phyloP scores from a whole-genome alignment of 2,888 invertebrate genomes.

The Synanthedon andrenaeformis region DNA sequence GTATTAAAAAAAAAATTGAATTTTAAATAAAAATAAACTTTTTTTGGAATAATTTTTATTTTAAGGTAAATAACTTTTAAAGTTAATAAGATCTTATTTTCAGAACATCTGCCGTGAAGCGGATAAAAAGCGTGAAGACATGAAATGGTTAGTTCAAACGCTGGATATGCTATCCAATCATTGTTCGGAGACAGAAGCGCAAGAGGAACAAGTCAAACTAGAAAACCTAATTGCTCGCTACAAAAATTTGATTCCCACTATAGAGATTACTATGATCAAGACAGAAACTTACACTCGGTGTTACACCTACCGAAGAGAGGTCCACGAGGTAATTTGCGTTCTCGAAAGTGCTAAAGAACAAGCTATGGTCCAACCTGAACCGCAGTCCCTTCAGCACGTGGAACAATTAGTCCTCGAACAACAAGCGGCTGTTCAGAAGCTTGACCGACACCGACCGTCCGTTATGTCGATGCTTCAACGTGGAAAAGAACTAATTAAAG shows the following conservation, averaged over 20 bases:
- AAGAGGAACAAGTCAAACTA: conserved; percentile 83
- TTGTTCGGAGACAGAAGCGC: conserved; percentile 83
- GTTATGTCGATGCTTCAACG: conserved; percentile 92
- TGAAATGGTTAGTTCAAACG: conserved; percentile 95
- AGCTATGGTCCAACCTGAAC: conserved; percentile 73
- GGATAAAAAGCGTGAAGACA: conserved; percentile 89
- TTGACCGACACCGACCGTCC: conserved; percentile 85
- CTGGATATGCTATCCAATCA: conserved; percentile 87
- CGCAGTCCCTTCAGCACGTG: conserved; percentile 80
- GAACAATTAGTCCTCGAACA: conserved; percentile 83
- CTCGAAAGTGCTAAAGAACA: conserved; percentile 82
- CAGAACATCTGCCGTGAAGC: conserved; percentile 92
- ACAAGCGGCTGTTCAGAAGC: conserved; percentile 82
- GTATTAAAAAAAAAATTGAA: too few species aligned
- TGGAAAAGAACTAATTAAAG: conserved; percentile 89
- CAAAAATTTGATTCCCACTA: conserved; percentile 90
- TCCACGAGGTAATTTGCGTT: conserved; percentile 85
- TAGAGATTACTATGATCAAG: conserved; percentile 93
- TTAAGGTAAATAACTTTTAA: not conserved
- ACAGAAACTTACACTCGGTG: conserved; percentile 93
- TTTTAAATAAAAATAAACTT: too few species aligned
- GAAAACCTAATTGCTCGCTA: conserved; percentile 88
- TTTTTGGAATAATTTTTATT: too few species aligned
- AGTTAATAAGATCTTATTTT: conserved; percentile 10
- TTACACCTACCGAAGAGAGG: conserved; percentile 90